Evolutionary conservation across 2,113 vertebrate genomes (phyloP), one percentile per base, ranked within the genome.

Genomic region (Upupa epops): DNA sequence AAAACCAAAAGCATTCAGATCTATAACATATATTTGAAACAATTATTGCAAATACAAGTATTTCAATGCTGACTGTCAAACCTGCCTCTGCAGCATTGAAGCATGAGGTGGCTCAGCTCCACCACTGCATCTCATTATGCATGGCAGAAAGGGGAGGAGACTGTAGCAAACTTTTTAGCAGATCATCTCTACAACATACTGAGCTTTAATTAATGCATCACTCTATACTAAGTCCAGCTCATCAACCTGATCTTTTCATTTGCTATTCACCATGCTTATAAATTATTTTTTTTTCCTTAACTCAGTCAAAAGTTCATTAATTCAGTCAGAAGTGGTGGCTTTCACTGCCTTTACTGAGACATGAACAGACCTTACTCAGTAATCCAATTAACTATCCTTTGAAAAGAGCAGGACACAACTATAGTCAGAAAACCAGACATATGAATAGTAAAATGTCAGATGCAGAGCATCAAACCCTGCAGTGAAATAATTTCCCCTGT

Each of bases 111-210:
- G 34, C 29, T 89, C 31, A 77, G n/a, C n/a, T 85, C 59, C 45
- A 48, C 18, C 49, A 59, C 1, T 85, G 36, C 6, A 64, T 24
- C 25, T 75, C 1, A 1, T 25, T 51, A 42, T 1, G 1, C 21
- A 18, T 10, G 59, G 25, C 37, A 80, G 77, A n/a, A 91, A 76
- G 13, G 8, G 17, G 21, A 81, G 18, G 28, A 56, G 55, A 42
- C 7, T 25, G 17, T 17, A 37, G 40, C 8, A 46, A 78, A 46
- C 12, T 66, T 83, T 6, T 83, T 6, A 48, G 17, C 29, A 91
- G 32, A 52, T 18, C 25, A 21, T 58, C 31, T 75, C 52, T 54
- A 5, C 4, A 31, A n/a, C 13, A 82, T 42, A 25, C 3, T 42
- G 42, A 14, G 15, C 19, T 87, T 87, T 55, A 54, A 29, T 32